A percentile compares a stretch with the other conserved stretches of the same genome.
Conservation (phyloP, 2,797 vertebrate species). For the Enteromius anoplus region DNA sequence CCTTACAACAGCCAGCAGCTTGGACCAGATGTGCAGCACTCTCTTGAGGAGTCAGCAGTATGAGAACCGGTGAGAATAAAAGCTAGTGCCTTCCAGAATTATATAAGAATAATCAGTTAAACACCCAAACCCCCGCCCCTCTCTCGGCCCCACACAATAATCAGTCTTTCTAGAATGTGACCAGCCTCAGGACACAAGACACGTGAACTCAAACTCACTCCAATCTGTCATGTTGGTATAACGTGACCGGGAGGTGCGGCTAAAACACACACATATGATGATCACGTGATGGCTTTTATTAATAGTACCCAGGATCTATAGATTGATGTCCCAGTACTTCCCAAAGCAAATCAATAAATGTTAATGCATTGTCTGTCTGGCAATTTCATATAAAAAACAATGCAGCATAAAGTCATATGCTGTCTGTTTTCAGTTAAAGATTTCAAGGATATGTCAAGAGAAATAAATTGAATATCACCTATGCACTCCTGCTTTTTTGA, state of each 20-base stretch:
- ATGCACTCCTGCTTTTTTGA: neutral
- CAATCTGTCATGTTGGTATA: conserved; percentile 47
- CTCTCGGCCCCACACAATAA: conserved; percentile 4
- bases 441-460: neutral
- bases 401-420: neutral
- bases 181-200: conserved; percentile 25
- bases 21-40: conserved; percentile 16
- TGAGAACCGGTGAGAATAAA: neutral
- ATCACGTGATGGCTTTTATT: neutral
- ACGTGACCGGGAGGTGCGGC: conserved; percentile 38
- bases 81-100: neutral
- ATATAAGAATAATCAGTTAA: conserved; percentile 46
- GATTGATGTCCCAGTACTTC: neutral
- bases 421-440: neutral
- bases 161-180: conserved; percentile 57
- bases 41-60: neutral
- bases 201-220: neutral
- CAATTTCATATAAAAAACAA: neutral
- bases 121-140: neutral
- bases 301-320: conserved; percentile 1
- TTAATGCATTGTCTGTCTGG: neutral
- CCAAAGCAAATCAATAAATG: neutral
- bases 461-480: neutral
- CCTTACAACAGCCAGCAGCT: neutral
- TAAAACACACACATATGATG: conserved; percentile 4